Base-by-base conservation (phyloP, 2,797 vertebrate genomes). In the Champsocephalus esox region DNA sequence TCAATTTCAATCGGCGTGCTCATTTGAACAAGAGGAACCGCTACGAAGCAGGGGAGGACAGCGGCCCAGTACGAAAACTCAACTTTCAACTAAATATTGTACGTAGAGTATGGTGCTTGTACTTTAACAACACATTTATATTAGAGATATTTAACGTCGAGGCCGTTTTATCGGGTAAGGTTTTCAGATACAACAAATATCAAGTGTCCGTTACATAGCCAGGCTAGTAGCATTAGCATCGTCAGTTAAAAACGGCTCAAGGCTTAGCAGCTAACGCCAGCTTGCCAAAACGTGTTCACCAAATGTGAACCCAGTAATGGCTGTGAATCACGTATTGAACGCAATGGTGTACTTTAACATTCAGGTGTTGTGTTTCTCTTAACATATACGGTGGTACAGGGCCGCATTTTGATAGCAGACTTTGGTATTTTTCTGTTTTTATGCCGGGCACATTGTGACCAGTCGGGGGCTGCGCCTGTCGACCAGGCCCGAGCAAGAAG, bases 1-100 rank as follows among this genome's bases (percentile, higher is more conserved):
- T 67, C 91, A 90, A 54, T 89, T 84, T 59, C 81, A 71, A 56
- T 90, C 88, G 78, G 83, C 89, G 87, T 92, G 88, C 81, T 91
- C 90, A 88, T 93, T 93, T 92, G 88, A 94, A 92, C 87, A 76
- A 84, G 86, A 88, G 58, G 82, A 89, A 83, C 83, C 76, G 87
- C 86, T 80, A 79, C 89, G 88, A 86, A 86, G 86, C 66, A 87
- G 68, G 73, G 80, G 66, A 87, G 83, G 70, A 63, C 79, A 88
- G 87, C 89, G 87, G 91, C 92, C 91, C 87, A 82, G 84, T 74
- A 73, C 80, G 56, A 88, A 45, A 77, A 82, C 67, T 72, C 81
- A 82, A 83, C 82, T 79, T 75, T 79, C 63, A 87, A 89, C 34
- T 70, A 66, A 65, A 87, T 74, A 93, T 92, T 91, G 93, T 94